Evolutionary conservation across 2,888 invertebrate genomes (phyloP), one percentile per base, ranked within the genome.

Genomic region (Rhaphigaster nebulosa): DNA sequence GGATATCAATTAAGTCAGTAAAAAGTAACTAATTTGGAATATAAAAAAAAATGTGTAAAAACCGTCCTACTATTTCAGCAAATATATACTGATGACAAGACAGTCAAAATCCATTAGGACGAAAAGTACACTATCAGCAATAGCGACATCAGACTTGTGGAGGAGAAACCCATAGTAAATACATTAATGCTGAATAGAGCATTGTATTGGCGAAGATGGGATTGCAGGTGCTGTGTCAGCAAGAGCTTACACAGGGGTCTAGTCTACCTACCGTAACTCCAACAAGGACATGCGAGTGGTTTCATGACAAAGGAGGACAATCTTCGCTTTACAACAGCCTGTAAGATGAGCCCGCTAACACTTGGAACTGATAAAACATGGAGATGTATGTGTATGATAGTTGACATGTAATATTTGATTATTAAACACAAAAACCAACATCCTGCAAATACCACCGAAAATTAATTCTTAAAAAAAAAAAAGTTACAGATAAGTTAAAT

Each of bases 301-400:
- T 26, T 26, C 84, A 84, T 84, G 84, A 84, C 84, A 84, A 84
- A 84, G 84, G 45, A 84, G 23, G 45, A 84, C 41, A 84, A n/a
- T 45, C 84, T 84, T 84, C 84, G 45, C 26, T 84, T 4, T 13
- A 80, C 84, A 84, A 84, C 26, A 26, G 26, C 26, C 6, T 41
- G 13, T 80, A 26, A 76, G 23, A 2, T 80, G 84, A n/a, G 41
- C 41, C n/a, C 80, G 10, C 41, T 80, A 41, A 3, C 41, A 26
- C 20, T 26, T 41, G 41, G 2, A 80, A 80, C 4, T 26, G 23
- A 41, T 80, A 41, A 80, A 38, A 80, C 65, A 65, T 65, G 29
- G 29, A 29, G 15, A 29, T 13, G 2, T 0, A 10, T 60, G 26
- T 10, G 65, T 29, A 15, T 29, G 8, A 29, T 29, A 29, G 65